Evolutionary conservation across 1,140 invertebrate genomes (phyloP), one percentile per base, ranked within the genome.

Genomic region (Diabrotica virgifera): DNA sequence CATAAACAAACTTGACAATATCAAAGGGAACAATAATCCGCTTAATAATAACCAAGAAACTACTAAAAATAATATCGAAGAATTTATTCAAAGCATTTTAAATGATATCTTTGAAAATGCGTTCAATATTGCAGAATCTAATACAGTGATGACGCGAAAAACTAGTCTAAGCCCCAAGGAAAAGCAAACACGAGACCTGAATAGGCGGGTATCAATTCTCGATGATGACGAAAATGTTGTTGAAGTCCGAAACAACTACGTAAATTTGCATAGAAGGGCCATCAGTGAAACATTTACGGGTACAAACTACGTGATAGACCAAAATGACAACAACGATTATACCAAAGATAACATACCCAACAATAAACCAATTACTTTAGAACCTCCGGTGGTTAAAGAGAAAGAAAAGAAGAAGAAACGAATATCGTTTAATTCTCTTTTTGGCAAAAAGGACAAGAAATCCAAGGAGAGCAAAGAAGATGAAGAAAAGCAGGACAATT

Each of bases 401-500:
- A 69, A 24, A 14, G 52, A 61, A 5, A 68, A 70, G 50, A 67
- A 65, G 57, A 72, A 71, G 52, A 73, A 73, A 58, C 65, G 64
- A 52, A 40, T 73, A 10, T 72, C 72, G 5, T 72, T 74, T 36
- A 62, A 63, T 36, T 66, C 66, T 5, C 52, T 73, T 36, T 70
- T 70, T 51, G 14, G 51, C 35, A 69, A 71, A 35, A 69, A 64
- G 12, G 59, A 67, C 12, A 71, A 65, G 50, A 70, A 68, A 60
- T 53, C 13, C 37, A 66, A 62, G 14, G 68, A 71, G 4, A 59
- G 66, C 13, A 70, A 69, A 62, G 50, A 63, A 35, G 67, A 71
- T 0, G 65, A 71, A 60, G 64, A 75, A 57, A 67, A 10, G 11
- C 68, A 70, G 53, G 73, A 75, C 46, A 59, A 62, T 36, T 68